These are phyloP conservation scores for Tetragnatha versicolor DNA, from an alignment of 1,140 invertebrate species.

Conservation along the genomic window DNA sequence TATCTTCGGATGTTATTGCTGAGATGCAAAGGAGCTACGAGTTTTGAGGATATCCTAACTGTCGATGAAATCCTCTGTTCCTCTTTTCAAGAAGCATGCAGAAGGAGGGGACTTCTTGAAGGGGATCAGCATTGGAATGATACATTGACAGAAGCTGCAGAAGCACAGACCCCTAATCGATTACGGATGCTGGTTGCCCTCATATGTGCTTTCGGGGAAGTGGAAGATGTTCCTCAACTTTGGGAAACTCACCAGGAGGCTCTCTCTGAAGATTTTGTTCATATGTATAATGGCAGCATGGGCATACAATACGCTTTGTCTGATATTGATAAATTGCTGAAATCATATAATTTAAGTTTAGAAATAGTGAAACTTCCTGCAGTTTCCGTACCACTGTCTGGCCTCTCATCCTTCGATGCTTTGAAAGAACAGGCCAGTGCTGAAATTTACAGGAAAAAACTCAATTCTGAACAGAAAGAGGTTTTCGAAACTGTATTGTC, in stretches of 20 bases:
- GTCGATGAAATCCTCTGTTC: neutral
- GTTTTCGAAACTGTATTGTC: neutral
- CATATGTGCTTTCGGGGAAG: slow-evolving; percentile 18
- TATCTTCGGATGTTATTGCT: slow-evolving; percentile 17
- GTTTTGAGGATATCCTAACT: slow-evolving; percentile 22
- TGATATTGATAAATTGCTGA: neutral
- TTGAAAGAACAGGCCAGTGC: neutral
- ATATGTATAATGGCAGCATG: neutral
- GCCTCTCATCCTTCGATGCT: neutral
- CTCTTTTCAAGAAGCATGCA: neutral
- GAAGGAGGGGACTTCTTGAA: neutral
- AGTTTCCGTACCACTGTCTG: neutral
- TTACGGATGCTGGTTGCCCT: neutral
- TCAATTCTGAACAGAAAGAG: neutral
- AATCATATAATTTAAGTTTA: neutral
- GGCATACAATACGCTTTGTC: neutral
- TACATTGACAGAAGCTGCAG: slow-evolving; percentile 46
- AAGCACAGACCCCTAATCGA: neutral
- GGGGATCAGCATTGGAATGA: slow-evolving; percentile 62
- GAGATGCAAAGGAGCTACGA: neutral
- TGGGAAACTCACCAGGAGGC: neutral
- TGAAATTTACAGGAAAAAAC: neutral
- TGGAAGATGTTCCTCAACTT: neutral
- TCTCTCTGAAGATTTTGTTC: slow-evolving; percentile 12
- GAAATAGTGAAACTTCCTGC: neutral